Evolutionary conservation across 2,888 invertebrate species (phyloP), one percentile per base, ranked within the genome.

Genomic region (Eubasilissa splendida): DNA sequence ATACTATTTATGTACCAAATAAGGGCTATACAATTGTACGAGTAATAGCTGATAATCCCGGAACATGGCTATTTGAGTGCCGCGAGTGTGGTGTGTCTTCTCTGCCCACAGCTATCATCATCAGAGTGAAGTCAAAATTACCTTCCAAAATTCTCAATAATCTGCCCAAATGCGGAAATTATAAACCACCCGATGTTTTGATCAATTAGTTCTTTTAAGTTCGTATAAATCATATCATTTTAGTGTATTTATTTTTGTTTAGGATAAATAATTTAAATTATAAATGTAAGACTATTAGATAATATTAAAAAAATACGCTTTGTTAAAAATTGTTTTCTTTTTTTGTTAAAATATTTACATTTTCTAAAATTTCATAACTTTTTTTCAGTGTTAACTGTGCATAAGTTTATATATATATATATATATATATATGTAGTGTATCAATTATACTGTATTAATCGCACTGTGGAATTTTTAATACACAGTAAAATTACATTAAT

Each of bases 1-100:
- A 94, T 85, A 93, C 93, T 1, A 88, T 94, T 33, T 88, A 89
- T 0, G 92, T 94, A 0, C 94, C 94, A 0, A 93, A 93, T 84
- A 93, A 92, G 83, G 94, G 94, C 1, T 92, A 90, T 84, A 88
- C 90, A 0, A 88, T 93, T 54, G 87, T 92, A 5, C 87, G 92
- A 74, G 87, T 93, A 77, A 86, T 88, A n/a, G 89, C 91, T 3
- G 89, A 90, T 59, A 90, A 91, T 81, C 91, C 91, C 53, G 93
- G 93, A 52, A 87, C 87, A 68, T 91, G 90, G 90, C 83, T 91
- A 33, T 84, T 90, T 65, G 91, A 91, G 84, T 91, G 90, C 83
- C 86, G 89, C 58, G 87, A 90, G 0, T 91, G 91, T 84, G 86
- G 87, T 5, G 84, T 88, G 0, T 88, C 87, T 0, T 88, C 90